Conservation (phyloP, 2,797 vertebrate genomes). For the Nyctalus aviator region DNA sequence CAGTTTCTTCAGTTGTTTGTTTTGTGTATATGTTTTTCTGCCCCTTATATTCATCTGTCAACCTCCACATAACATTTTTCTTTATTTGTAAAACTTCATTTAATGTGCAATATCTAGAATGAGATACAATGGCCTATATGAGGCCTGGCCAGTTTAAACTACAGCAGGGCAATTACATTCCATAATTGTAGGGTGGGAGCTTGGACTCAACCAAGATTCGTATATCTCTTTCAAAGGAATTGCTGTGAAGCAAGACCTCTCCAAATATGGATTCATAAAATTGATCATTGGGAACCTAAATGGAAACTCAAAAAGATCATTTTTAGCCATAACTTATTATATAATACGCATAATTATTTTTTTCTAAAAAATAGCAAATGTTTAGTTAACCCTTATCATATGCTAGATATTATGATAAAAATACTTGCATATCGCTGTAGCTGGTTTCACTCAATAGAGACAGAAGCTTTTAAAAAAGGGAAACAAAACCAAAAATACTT, state of each 20-base stretch:
- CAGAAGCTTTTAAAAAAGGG: not conserved
- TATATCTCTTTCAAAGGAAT: not conserved
- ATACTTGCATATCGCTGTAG: not conserved
- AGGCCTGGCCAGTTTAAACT: not conserved
- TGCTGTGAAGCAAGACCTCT: not conserved
- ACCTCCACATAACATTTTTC: not conserved
- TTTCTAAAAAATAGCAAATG: conserved; percentile 4
- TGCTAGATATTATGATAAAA: not conserved
- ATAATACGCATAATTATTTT: not conserved
- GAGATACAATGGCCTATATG: not conserved
- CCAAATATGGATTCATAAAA: not conserved
- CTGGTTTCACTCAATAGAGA: not conserved
- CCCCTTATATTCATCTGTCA: not conserved
- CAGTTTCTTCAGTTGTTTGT: not conserved
- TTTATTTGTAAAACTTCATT: not conserved
- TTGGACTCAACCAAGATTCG: not conserved
- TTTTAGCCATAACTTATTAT: not conserved
- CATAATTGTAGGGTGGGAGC: not conserved
- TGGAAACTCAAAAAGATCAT: not conserved
- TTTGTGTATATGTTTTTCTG: not conserved
- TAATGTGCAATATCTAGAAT: not conserved
- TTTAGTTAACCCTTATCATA: not conserved
- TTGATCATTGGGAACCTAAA: not conserved
- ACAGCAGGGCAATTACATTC: not conserved
- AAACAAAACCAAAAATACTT: not conserved